Base-by-base conservation (phyloP, 2,113 vertebrate genomes). In the Anseranas semipalmata region DNA sequence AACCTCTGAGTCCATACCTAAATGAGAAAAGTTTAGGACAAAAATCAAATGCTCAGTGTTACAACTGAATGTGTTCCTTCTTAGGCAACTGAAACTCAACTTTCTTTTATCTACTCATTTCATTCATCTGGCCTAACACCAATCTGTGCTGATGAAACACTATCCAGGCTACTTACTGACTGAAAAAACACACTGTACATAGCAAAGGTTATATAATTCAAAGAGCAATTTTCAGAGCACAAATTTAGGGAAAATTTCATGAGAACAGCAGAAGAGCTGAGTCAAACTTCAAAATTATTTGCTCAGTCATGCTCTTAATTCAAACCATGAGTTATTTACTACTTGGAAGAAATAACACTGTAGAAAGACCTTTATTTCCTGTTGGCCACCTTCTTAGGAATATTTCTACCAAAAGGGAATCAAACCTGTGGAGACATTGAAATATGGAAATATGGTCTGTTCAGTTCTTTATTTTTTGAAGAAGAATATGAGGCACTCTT, bases 341-440 rank as follows among this genome's bases (percentile, higher is more conserved):
- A 25, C 52, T 32, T 39, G 12, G 18, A 12, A 24, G 62, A 90
- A 78, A 71, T 14, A 56, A 25, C 4, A 2, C 15, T 41, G 14
- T 19, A 73, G 27, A 28, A 74, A 68, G 39, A 81, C 6, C 4
- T 7, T 32, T 52, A 58, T 83, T 74, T 30, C 13, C 60, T 83
- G 21, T 46, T 73, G 22, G 9, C 9, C 2, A 4, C 13, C 9
- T 65, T 73, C 33, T 85, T 53, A 10, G 7, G 24, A 85, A 37
- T 76, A 58, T 45, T 87, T 85, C 81, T 94, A 39, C 24, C 39
- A 55, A 73, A 93, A 74, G 3, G n/a, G 28, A 83, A 84, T 56
- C 3, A 70, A 74, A 66, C 5, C 18, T 81, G 13, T 67, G 76
- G 62, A 91, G 53, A 68, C 6, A 58, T 22, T 12, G 22, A 89